Evolutionary conservation across 64 coral and sea anemone species (phyloP).

Genomic region (Montipora efflorescens): DNA sequence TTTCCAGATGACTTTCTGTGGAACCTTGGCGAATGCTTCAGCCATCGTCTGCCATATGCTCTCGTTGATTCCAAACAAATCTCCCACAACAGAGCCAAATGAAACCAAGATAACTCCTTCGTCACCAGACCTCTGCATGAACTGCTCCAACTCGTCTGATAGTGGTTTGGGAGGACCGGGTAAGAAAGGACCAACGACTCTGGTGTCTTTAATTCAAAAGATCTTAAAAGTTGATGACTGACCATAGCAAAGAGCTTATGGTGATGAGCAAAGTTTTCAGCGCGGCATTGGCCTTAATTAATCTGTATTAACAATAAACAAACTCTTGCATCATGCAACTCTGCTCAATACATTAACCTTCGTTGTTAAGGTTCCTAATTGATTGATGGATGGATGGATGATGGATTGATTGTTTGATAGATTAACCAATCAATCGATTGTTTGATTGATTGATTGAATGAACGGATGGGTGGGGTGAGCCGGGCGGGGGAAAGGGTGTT

Average conservation of each 20-base stretch:
- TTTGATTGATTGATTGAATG: not conserved
- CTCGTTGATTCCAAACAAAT: not conserved
- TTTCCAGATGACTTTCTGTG: conserved; percentile 48
- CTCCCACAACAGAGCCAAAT: conserved; percentile 63
- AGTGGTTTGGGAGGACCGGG: conserved; percentile 71
- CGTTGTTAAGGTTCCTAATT: too few relatives aligned
- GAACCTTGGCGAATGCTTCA: conserved; percentile 47
- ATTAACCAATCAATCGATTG: not conserved
- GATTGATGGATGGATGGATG: too few relatives aligned
- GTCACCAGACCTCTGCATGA: conserved; percentile 65
- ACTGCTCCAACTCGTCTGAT: conserved; percentile 60
- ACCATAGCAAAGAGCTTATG: too few relatives aligned
- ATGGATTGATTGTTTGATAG: too few relatives aligned
- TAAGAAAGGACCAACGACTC: conserved; percentile 64
- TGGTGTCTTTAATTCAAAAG: conserved; percentile 10
- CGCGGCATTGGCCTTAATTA: too few relatives aligned
- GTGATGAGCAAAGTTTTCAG: too few relatives aligned
- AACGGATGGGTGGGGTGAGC: too few relatives aligned
- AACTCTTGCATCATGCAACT: too few relatives aligned
- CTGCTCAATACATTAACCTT: too few relatives aligned
- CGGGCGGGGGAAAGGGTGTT: too few relatives aligned
- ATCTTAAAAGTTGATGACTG: not conserved
- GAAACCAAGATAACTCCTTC: conserved; percentile 75
- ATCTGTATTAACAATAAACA: too few relatives aligned
- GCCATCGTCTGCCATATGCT: conserved; percentile 2